Base-by-base conservation (phyloP, 2,888 invertebrate genomes). In the Agrochola macilenta region DNA sequence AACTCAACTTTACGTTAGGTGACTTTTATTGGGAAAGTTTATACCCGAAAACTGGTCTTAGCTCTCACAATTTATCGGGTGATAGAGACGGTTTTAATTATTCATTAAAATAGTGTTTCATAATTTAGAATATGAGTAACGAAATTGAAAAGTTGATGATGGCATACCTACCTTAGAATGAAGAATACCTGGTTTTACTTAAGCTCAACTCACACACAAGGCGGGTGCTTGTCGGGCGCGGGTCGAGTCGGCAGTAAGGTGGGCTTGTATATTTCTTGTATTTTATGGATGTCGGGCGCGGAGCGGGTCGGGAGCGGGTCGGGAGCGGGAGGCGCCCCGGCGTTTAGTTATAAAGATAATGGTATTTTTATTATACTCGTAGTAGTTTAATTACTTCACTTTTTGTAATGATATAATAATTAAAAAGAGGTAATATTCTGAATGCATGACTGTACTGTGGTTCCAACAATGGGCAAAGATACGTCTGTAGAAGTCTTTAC, bases 1-100 rank as follows among this genome's bases (percentile, higher is more conserved):
- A 78, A 74, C 66, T 68, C 14, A 71, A 69, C 17, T 78, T 71
- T 30, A 14, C 35, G 52, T 58, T 35, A 49, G 52, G 35, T 14
- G 26, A 77, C 35, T 57, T 54, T 72, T 72, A 81, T 72, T 75
- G 69, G 46, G 69, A 71, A 74, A 71, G 63, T 80, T 71, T 66
- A 30, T 26, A 20, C 20, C n/a, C 26, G 30, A 69, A 58, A 35
- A 60, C 8, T 76, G 17, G 60, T 20, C 5, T n/a, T n/a, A 26
- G 43, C 43, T 69, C 12, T 60, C 26, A 64, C n/a, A 39, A 64
- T 39, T 63, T n/a, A 39, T 8, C 35, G 12, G 12, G 23, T 23
- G 23, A 12, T 63, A 39, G 14, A 39, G 12, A 39, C 14, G 8
- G 7, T 63, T 63, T 35, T 23, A 63, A 63, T 35, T 23, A 35